phyloP scores from a whole-genome alignment of 2,888 invertebrate genomes.

The Mylabris sibirica region DNA sequence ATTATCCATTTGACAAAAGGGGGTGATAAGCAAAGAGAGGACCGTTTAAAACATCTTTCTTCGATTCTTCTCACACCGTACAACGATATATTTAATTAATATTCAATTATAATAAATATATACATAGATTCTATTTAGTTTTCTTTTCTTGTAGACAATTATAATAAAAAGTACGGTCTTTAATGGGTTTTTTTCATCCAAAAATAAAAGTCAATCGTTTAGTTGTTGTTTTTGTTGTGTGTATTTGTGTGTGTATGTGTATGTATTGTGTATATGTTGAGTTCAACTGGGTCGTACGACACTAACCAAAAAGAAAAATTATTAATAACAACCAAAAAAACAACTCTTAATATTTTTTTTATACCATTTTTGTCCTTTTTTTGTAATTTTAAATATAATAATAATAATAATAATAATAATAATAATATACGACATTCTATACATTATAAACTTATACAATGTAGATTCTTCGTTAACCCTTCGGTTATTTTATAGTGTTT shows the following conservation, averaged over 20 bases:
- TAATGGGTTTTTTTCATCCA: slow-evolving; percentile 50
- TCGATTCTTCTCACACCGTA: slow-evolving; percentile 62
- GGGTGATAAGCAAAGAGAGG: slow-evolving; percentile 37
- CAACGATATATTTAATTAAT: slow-evolving; percentile 61
- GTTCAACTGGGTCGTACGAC: slow-evolving; percentile 52
- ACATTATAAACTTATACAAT: slow-evolving; percentile 58
- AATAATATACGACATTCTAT: slow-evolving; percentile 58
- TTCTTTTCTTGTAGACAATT: slow-evolving; percentile 19
- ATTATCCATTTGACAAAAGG: too few relatives aligned
- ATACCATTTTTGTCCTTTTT: slow-evolving; percentile 17
- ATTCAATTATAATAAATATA: slow-evolving; percentile 55
- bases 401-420: slow-evolving; percentile 16
- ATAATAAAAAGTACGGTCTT: slow-evolving; percentile 23
- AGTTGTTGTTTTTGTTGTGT: not conserved
- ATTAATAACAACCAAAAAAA: slow-evolving; percentile 54
- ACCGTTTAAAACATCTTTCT: slow-evolving; percentile 55
- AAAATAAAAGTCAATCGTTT: slow-evolving; percentile 47
- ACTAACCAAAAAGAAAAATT: slow-evolving; percentile 52
- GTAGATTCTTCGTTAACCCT: slow-evolving; percentile 57
- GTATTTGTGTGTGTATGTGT: too few relatives aligned
- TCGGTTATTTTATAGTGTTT: slow-evolving; percentile 49
- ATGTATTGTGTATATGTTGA: slow-evolving; percentile 23
- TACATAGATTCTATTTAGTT: slow-evolving; percentile 52
- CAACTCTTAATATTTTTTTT: slow-evolving; percentile 50
- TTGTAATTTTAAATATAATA: slow-evolving; percentile 10